phyloP scores from a whole-genome alignment of 2,797 vertebrate genomes.

The Lycodopsis pacificus region DNA sequence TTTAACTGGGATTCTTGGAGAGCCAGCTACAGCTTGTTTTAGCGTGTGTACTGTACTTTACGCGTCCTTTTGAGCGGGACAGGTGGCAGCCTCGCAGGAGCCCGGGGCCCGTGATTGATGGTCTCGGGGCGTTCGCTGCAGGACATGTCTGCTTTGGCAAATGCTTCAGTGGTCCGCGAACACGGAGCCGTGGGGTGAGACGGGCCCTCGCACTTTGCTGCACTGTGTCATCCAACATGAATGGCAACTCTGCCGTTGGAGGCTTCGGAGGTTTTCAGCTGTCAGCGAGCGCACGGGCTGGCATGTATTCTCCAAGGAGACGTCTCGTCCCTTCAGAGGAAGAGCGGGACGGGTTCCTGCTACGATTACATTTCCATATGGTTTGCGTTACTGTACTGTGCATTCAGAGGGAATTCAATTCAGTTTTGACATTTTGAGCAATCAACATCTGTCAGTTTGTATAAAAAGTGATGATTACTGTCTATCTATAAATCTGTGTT shows the following conservation, averaged over 20 bases:
- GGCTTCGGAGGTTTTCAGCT: slow-evolving; percentile 1
- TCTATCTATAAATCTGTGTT: background rate
- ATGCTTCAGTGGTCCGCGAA: slow-evolving; percentile 52
- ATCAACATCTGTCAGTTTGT: background rate
- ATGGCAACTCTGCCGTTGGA: slow-evolving; percentile 8
- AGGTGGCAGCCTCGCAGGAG: slow-evolving; percentile 58
- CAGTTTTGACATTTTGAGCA: background rate
- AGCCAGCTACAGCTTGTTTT: slow-evolving; percentile 36
- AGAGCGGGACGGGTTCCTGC: background rate
- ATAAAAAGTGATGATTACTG: background rate
- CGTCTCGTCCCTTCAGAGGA: background rate
- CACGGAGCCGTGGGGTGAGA: slow-evolving; percentile 34
- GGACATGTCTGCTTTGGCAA: slow-evolving; percentile 49
- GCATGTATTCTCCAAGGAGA: slow-evolving; percentile 18
- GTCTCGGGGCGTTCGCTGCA: slow-evolving; percentile 18
- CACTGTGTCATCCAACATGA: slow-evolving; percentile 42
- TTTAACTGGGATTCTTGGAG: slow-evolving; percentile 30
- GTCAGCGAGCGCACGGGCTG: background rate
- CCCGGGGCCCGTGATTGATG: slow-evolving; percentile 41
- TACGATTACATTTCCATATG: background rate
- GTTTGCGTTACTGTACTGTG: background rate
- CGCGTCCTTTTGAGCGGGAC: slow-evolving; percentile 36
- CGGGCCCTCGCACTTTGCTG: slow-evolving; percentile 21
- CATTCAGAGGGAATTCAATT: background rate
- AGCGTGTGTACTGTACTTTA: slow-evolving; percentile 11